These are phyloP conservation scores for Rhodophaea formosa DNA, from an alignment of 2,888 invertebrate species.

Conservation along the genomic window DNA sequence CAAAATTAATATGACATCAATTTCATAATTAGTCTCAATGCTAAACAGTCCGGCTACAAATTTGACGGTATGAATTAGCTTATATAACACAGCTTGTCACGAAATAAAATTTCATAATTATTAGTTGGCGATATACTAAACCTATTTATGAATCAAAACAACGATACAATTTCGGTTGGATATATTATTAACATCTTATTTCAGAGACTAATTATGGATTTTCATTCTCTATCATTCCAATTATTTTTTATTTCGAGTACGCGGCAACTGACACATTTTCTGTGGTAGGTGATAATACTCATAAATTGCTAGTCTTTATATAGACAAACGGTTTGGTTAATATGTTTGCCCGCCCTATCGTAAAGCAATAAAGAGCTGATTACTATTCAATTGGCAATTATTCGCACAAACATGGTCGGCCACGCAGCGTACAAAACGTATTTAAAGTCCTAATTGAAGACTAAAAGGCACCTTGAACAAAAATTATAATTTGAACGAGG, in stretches of 20 bases:
- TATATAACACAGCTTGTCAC: too few species aligned
- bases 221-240: background rate
- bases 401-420: background rate
- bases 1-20: too few species aligned
- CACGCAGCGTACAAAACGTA: background rate
- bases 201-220: too few species aligned
- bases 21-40: too few species aligned
- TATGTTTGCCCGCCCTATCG: constrained; percentile 4
- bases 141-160: too few species aligned
- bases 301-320: background rate
- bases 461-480: background rate
- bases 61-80: too few species aligned
- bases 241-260: background rate
- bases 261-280: background rate
- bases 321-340: background rate
- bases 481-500: too few species aligned
- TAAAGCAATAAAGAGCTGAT: constrained; percentile 13
- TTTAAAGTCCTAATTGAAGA: background rate
- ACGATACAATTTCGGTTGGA: too few species aligned
- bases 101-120: too few species aligned
- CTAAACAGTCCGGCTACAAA: too few species aligned
- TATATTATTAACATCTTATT: too few species aligned
- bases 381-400: constrained; percentile 23
- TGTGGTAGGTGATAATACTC: background rate
- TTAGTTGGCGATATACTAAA: too few species aligned